Evolutionary conservation across 2,888 invertebrate genomes (phyloP).

Genomic region (Hylaea fasciaria): DNA sequence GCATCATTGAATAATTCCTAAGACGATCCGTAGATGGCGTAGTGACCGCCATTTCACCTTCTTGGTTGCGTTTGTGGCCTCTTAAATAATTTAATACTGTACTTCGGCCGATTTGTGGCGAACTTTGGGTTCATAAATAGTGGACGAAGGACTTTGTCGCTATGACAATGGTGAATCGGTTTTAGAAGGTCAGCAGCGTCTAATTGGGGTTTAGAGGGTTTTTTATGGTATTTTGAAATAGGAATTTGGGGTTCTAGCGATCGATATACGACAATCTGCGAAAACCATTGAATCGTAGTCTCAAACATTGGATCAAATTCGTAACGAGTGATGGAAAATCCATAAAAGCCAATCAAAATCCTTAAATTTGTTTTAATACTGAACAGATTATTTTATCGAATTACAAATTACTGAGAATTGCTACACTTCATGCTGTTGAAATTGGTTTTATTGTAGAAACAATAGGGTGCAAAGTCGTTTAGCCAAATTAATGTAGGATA

Average conservation of each 20-base stretch:
- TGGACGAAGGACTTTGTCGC: constrained; percentile 10
- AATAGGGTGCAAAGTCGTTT: constrained; percentile 36
- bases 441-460: constrained; percentile 29
- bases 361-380: too few relatives aligned
- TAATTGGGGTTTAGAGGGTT: background rate
- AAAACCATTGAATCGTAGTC: too few relatives aligned
- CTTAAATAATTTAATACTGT: constrained; percentile 35
- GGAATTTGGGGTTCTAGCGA: background rate
- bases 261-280: too few relatives aligned
- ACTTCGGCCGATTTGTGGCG: constrained; percentile 30
- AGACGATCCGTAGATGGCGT: constrained; percentile 37
- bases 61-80: constrained; percentile 33
- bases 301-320: too few relatives aligned
- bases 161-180: constrained; percentile 6
- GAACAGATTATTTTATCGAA: constrained; percentile 24
- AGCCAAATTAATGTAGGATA: constrained; percentile 33
- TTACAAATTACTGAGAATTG: constrained; percentile 23
- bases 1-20: constrained; percentile 45
- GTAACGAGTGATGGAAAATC: too few relatives aligned
- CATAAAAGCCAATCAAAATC: too few relatives aligned
- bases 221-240: background rate
- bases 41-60: constrained; percentile 36
- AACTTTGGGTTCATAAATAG: constrained; percentile 25
- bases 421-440: constrained; percentile 23
- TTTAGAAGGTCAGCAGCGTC: background rate